Conservation (phyloP, 2,888 invertebrate species). For the Drosophila picticornis region DNA sequence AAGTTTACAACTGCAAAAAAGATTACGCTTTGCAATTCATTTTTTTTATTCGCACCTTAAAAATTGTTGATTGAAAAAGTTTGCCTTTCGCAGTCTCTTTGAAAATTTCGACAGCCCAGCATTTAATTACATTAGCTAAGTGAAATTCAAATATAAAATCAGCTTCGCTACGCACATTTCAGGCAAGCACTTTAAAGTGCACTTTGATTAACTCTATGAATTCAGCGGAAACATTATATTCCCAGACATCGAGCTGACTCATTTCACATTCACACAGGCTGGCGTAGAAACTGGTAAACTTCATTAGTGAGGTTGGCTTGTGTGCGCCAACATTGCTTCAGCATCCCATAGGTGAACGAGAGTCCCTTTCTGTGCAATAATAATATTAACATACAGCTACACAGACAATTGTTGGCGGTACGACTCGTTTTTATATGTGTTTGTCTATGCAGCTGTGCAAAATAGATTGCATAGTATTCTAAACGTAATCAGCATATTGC, state of each 20-base stretch:
- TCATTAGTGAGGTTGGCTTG: conserved; percentile 41
- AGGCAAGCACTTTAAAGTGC: conserved; percentile 21
- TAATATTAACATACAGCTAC: conserved; percentile 49
- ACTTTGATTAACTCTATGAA: conserved; percentile 29
- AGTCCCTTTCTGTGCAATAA: conserved; percentile 35
- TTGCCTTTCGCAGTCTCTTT: too few species aligned
- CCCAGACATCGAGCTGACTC: conserved; percentile 22
- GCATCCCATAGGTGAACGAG: not conserved
- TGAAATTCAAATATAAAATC: not conserved
- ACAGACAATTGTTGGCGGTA: conserved; percentile 14
- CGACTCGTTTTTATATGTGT: conserved; percentile 3
- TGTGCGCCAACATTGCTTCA: conserved; percentile 11
- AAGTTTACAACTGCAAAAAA: not conserved
- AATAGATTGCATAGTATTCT: conserved; percentile 46
- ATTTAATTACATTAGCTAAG: not conserved
- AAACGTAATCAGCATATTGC: conserved; percentile 63
- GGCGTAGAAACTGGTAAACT: conserved; percentile 41
- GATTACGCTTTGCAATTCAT: not conserved
- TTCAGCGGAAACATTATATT: not conserved
- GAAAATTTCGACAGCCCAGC: not conserved
- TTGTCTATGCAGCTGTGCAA: conserved; percentile 9
- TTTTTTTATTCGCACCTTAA: not conserved
- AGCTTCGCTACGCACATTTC: not conserved
- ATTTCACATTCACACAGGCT: conserved; percentile 16
- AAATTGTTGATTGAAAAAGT: not conserved